Conservation (phyloP, 2,888 invertebrate genomes). For the Isoperla grammatica region DNA sequence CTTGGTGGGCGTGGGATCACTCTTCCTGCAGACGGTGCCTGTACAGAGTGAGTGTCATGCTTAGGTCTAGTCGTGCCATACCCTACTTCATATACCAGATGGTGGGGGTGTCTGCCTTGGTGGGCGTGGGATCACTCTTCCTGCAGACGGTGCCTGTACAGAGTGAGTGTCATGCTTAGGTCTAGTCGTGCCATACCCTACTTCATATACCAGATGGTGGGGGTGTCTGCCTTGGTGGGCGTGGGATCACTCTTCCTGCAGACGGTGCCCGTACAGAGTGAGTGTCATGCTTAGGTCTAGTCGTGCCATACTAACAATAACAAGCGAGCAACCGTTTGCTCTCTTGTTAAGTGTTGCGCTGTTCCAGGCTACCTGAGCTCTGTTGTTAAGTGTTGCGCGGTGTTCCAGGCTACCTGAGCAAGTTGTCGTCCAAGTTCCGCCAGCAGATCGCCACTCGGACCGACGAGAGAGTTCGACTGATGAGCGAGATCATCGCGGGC, state of each 20-base stretch:
- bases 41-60: conserved; percentile 24
- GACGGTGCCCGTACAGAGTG: conserved; percentile 37
- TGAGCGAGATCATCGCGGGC: conserved; percentile 91
- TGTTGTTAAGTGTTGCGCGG: no score
- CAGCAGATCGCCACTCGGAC: conserved; percentile 77
- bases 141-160: conserved; percentile 42
- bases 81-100: conserved; percentile 53
- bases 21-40: conserved; percentile 46
- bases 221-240: conserved; percentile 52
- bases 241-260: conserved; percentile 52
- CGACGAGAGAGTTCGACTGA: conserved; percentile 83
- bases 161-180: not conserved
- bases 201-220: conserved; percentile 53
- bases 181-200: conserved; percentile 53
- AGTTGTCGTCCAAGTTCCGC: conserved; percentile 47
- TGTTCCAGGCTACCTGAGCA: conserved; percentile 23
- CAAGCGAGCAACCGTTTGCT: no score
- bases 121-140: conserved; percentile 55
- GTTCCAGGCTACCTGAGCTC: conserved; percentile 43
- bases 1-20: conserved; percentile 52
- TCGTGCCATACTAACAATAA: no score
- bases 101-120: conserved; percentile 49
- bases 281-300: no score
- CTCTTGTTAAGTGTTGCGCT: not conserved
- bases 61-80: conserved; percentile 47